Evolutionary conservation across 2,888 invertebrate species (phyloP), one percentile per base, ranked within the genome.

Genomic region (Oscheius onirici): DNA sequence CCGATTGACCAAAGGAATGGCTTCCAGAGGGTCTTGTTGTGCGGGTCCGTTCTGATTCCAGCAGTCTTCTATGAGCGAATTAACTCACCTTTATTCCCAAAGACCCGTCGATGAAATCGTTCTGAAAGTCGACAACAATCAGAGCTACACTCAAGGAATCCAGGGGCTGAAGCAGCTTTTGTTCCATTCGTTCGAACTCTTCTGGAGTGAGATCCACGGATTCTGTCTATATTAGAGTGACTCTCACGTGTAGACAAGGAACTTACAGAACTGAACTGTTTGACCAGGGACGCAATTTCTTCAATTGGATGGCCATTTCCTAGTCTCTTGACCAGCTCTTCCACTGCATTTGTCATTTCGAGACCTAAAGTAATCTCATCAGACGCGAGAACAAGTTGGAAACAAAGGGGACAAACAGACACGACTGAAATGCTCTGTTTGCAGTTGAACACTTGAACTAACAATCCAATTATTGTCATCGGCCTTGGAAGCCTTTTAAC

Each of bases 21-120:
- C 84, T 55, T 82, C 84, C 26, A 75, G n/a, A 8, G 86, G 86
- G 69, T 86, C 83, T 63, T 86, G 77, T 17, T 76, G 75, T 8
- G 86, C 84, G 40, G 80, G 76, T 8, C 86, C 86, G 51, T 81
- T 79, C 84, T 84, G 61, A 43, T 78, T 71, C 34, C 34, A 49
- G n/a, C n/a, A 46, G 24, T 15, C 10, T 11, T 61, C 20, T 24
- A 15, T 2, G 15, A 46, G 8, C 3, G 2, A 26, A 26, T n/a
- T 2, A 10, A 61, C 20, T 15, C 6, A 82, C 85, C 74, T 93
- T 93, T 87, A 97, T 93, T 88, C 95, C 93, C 84, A 97, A 91
- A 8, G 95, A 93, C 52, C 97, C 97, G 69, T 93, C 92, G 88
- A 97, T 95, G 90, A 97, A 97, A 90, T 97, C 97, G 89, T 97